Conservation (phyloP, 2,888 invertebrate species). For the Trissonchulus sp. region DNA sequence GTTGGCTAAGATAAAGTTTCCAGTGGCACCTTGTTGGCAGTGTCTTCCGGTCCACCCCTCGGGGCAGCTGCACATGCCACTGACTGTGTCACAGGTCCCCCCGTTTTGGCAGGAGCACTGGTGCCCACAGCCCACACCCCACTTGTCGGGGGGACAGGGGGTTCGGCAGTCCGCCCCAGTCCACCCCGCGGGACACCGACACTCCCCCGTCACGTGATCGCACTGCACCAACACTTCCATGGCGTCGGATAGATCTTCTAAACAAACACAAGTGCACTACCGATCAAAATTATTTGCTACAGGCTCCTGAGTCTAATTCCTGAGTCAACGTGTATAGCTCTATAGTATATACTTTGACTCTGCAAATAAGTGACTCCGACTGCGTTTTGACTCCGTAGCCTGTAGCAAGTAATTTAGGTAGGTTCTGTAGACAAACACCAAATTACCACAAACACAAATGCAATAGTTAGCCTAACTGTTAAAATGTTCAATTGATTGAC, state of each 20-base stretch:
- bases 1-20: too few species aligned
- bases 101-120: constrained; percentile 69
- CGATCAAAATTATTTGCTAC: too few species aligned
- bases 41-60: not conserved
- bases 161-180: constrained; percentile 75
- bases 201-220: constrained; percentile 45
- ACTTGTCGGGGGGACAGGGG: constrained; percentile 47
- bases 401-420: too few species aligned
- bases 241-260: not conserved
- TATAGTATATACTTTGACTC: too few species aligned
- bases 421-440: too few species aligned
- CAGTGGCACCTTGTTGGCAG: constrained; percentile 9
- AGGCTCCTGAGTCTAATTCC: too few species aligned
- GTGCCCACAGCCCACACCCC: constrained; percentile 36
- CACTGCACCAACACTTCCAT: constrained; percentile 39
- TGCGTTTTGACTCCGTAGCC: too few species aligned
- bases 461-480: too few species aligned
- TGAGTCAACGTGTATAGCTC: too few species aligned
- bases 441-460: too few species aligned
- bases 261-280: not conserved
- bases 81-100: constrained; percentile 67
- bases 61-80: constrained; percentile 61
- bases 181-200: constrained; percentile 58
- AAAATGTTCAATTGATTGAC: too few species aligned
- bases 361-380: too few species aligned